Conservation (phyloP, 1,140 invertebrate species). For the Tetramorium alpestre region DNA sequence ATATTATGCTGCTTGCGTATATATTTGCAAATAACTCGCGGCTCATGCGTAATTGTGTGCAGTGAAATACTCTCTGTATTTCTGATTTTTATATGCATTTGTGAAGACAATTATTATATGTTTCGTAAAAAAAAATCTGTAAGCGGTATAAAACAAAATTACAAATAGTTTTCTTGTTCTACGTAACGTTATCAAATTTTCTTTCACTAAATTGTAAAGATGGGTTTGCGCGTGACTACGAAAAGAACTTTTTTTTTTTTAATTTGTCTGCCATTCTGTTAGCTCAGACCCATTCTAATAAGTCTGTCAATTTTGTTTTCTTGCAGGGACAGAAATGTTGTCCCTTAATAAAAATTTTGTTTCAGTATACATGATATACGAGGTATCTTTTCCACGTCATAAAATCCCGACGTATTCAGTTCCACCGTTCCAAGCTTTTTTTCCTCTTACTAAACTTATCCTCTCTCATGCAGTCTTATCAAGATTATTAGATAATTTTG, state of each 20-base stretch:
- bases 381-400: conserved; percentile 37
- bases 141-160: conserved; percentile 43
- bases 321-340: conserved; percentile 63
- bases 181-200: conserved; percentile 59
- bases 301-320: conserved; percentile 70
- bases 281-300: conserved; percentile 66
- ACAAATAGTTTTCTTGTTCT: conserved; percentile 27
- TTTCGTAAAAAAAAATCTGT: conserved; percentile 19
- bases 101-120: conserved; percentile 33
- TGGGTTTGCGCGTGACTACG: conserved; percentile 73
- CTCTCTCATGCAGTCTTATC: neutral
- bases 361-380: conserved; percentile 71
- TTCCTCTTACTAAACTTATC: neutral
- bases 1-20: conserved; percentile 26
- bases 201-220: conserved; percentile 76
- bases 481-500: conserved; percentile 13
- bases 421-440: neutral
- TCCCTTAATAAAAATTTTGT: conserved; percentile 82
- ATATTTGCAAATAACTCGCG: conserved; percentile 43
- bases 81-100: conserved; percentile 63
- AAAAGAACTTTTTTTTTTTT: conserved; percentile 71
- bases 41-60: conserved; percentile 38
- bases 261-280: conserved; percentile 42
- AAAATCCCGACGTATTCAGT: conserved; percentile 19
- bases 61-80: conserved; percentile 48